Percentiles rank a stretch among this genome's conserved stretches.
Conservation (phyloP, 1,140 invertebrate genomes). For the Lasioglossum albipes region DNA sequence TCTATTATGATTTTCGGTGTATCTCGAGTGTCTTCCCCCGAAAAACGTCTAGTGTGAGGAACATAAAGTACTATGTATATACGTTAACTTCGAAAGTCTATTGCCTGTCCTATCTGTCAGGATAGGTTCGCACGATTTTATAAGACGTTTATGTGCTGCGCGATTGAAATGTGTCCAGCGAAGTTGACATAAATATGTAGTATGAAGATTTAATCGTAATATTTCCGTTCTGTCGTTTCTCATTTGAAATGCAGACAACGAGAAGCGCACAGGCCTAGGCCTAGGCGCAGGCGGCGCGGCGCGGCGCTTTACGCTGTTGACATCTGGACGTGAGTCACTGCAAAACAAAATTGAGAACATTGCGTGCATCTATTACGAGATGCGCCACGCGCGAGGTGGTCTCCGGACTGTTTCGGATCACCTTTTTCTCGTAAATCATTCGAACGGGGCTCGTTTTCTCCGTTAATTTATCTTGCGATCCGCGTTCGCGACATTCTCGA, state of each 20-base stretch:
- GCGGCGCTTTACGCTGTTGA: conserved; percentile 37
- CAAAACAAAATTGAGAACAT: conserved; percentile 45
- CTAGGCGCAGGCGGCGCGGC: no score
- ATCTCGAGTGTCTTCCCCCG: no score
- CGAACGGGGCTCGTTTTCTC: background rate
- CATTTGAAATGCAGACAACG: background rate
- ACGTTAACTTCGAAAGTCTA: no score
- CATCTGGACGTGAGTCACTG: conserved; percentile 33
- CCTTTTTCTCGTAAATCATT: conserved; percentile 17
- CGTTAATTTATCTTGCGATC: conserved; percentile 5
- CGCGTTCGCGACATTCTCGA: background rate
- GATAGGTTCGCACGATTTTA: background rate
- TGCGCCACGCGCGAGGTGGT: conserved; percentile 12
- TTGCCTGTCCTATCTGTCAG: no score
- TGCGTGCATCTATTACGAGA: conserved; percentile 48
- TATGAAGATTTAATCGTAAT: no score
- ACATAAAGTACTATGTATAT: no score
- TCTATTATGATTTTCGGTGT: no score
- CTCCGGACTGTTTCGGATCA: background rate
- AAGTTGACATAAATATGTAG: no score
- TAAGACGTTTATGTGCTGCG: background rate
- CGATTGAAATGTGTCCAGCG: background rate
- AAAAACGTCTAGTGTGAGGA: no score
- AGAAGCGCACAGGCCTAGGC: background rate
- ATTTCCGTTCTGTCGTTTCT: background rate